Evolutionary conservation across 2,888 invertebrate genomes (phyloP).

Genomic region (Melangyna quadrimaculata): DNA sequence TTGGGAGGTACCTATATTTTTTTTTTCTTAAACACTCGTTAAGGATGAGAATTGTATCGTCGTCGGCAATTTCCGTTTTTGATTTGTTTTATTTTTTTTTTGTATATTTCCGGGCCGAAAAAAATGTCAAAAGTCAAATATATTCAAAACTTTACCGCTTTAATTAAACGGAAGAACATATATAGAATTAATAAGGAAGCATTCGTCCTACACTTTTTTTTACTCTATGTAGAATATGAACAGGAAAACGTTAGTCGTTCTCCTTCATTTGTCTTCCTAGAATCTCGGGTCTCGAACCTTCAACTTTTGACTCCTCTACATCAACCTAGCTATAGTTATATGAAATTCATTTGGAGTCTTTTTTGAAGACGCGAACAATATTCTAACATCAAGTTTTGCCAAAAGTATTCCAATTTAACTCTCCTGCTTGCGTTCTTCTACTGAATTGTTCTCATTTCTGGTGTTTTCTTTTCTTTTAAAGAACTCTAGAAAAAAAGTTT

Average conservation of each 20-base stretch:
- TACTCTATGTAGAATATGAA: neutral
- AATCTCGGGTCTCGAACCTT: neutral
- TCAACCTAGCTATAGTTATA: neutral
- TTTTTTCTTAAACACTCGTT: neutral
- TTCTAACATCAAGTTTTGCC: constrained; percentile 43
- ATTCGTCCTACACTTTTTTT: constrained; percentile 14
- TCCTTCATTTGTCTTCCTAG: neutral
- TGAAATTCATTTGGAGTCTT: constrained; percentile 47
- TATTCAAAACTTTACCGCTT: constrained; percentile 30
- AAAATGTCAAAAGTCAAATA: constrained; percentile 11
- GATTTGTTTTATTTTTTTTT: neutral
- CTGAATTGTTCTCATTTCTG: neutral
- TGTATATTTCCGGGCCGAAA: constrained; percentile 11
- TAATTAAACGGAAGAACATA: constrained; percentile 56
- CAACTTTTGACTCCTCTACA: neutral
- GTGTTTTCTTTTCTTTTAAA: neutral
- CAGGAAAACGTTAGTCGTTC: neutral
- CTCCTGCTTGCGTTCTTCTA: constrained; percentile 13
- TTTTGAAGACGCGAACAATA: constrained; percentile 17
- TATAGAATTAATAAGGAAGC: constrained; percentile 14
- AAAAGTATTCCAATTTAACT: constrained; percentile 67
- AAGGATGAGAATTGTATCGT: neutral
- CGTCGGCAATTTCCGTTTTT: constrained; percentile 6
- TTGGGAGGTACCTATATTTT: too few relatives aligned
- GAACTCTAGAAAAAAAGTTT: constrained; percentile 35